A percentile compares a stretch with the other conserved stretches of the same genome.
These are phyloP conservation scores for Antennarius maculatus DNA, from an alignment of 2,797 vertebrate genomes.

Conservation along the genomic window DNA sequence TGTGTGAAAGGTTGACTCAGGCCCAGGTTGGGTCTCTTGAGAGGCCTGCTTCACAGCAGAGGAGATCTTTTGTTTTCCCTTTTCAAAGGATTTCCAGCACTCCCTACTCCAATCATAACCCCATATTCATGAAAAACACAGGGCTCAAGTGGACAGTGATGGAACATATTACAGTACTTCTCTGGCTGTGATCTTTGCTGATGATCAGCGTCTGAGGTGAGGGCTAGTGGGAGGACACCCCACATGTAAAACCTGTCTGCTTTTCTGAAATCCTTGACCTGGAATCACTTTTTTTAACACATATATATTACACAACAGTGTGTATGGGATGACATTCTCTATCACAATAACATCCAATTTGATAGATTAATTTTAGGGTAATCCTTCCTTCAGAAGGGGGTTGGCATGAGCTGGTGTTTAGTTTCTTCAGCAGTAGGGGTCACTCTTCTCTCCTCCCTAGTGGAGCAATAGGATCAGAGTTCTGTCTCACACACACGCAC, in stretches of 20 bases:
- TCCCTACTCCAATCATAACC: conserved; percentile 69
- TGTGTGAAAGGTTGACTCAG: conserved; percentile 79
- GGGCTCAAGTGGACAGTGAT: conserved; percentile 68
- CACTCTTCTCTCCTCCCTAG: conserved; percentile 78
- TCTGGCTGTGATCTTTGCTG: conserved; percentile 67
- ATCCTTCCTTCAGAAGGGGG: background rate
- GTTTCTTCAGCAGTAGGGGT: conserved; percentile 80
- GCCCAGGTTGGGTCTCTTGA: conserved; percentile 73
- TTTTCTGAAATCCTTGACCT: conserved; percentile 26
- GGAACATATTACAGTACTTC: conserved; percentile 64
- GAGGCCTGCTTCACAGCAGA: conserved; percentile 69
- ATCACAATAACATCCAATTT: conserved; percentile 6
- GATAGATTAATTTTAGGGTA: conserved; percentile 9
- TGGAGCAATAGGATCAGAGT: conserved; percentile 33
- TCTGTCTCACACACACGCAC: conserved; percentile 19
- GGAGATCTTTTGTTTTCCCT: conserved; percentile 77
- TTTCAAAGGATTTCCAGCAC: conserved; percentile 78
- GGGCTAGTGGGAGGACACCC: conserved; percentile 43
- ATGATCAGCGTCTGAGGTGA: conserved; percentile 48
- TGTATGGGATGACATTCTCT: conserved; percentile 7
- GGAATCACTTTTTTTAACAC: conserved; percentile 7
- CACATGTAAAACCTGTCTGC: conserved; percentile 31
- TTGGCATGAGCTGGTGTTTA: conserved; percentile 35
- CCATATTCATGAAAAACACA: conserved; percentile 63
- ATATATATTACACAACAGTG: background rate